These are phyloP conservation scores for Toxostoma redivivum DNA, from an alignment of 2,113 vertebrate genomes.

Conservation along the genomic window DNA sequence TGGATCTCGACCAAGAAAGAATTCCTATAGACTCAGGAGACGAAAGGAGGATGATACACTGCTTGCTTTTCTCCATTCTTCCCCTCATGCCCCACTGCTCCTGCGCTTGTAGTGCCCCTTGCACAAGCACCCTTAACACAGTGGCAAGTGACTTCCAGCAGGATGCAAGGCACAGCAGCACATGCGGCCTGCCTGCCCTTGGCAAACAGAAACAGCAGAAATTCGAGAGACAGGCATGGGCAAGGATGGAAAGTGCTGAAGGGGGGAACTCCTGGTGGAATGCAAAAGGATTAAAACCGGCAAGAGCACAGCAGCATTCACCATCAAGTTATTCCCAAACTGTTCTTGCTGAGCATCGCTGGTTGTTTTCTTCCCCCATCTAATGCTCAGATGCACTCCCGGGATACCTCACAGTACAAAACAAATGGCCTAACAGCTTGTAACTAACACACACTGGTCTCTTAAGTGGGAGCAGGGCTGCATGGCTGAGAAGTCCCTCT, in stretches of 20 bases:
- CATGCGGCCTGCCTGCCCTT: not conserved
- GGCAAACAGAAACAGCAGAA: not conserved
- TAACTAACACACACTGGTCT: rapidly evolving
- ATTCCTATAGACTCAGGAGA: not conserved
- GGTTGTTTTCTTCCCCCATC: not conserved
- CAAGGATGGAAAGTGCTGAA: not conserved
- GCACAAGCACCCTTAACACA: not conserved
- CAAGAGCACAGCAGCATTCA: not conserved
- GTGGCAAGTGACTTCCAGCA: rapidly evolving
- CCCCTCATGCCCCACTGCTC: not conserved
- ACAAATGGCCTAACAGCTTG: not conserved
- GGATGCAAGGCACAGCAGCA: not conserved
- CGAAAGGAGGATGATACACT: not conserved
- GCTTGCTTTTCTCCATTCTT: not conserved
- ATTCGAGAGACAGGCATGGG: not conserved
- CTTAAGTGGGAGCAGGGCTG: not conserved
- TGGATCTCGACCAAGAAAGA: constrained; percentile 2
- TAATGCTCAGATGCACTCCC: not conserved
- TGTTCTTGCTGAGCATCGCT: not conserved
- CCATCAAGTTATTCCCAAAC: not conserved
- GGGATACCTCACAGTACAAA: not conserved
- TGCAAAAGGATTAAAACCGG: not conserved
- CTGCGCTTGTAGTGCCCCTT: not conserved
- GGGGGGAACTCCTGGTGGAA: not conserved
- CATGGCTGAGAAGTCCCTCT: not conserved